phyloP scores from a whole-genome alignment of 2,113 vertebrate genomes.

The Zosterops borbonicus region DNA sequence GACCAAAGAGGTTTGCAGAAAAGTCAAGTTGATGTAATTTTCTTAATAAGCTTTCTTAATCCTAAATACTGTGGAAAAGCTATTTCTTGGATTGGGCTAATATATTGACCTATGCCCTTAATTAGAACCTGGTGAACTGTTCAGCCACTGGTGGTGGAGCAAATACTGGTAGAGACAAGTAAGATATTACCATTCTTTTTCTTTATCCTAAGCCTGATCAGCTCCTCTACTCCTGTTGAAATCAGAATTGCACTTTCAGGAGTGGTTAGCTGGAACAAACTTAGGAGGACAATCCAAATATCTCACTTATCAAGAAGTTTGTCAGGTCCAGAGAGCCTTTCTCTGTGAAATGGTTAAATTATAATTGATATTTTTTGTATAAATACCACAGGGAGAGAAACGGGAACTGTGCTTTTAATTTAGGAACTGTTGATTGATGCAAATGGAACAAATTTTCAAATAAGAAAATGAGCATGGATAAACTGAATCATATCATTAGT shows the following conservation, averaged over 20 bases:
- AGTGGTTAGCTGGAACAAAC: neutral
- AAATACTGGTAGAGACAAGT: neutral
- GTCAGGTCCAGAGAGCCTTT: neutral
- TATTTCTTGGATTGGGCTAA: neutral
- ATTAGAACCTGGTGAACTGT: neutral
- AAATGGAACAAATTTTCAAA: neutral
- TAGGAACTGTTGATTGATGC: neutral
- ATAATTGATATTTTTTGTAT: neutral
- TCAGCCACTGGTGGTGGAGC: neutral
- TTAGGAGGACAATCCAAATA: neutral
- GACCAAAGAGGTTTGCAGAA: slow-evolving; percentile 86
- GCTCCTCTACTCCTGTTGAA: neutral
- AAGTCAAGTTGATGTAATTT: slow-evolving; percentile 69
- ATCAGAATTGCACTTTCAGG: neutral
- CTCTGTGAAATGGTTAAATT: neutral
- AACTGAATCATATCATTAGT: neutral
- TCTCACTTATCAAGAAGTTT: neutral
- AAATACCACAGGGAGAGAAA: neutral
- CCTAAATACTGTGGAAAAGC: neutral
- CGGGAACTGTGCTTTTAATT: neutral
- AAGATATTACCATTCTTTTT: neutral
- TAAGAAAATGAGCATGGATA: neutral
- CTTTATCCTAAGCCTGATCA: neutral
- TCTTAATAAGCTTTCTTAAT: slow-evolving; percentile 52
- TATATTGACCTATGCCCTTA: neutral